Evolutionary conservation across 2,888 invertebrate genomes (phyloP).

Genomic region (Agrilus mali): DNA sequence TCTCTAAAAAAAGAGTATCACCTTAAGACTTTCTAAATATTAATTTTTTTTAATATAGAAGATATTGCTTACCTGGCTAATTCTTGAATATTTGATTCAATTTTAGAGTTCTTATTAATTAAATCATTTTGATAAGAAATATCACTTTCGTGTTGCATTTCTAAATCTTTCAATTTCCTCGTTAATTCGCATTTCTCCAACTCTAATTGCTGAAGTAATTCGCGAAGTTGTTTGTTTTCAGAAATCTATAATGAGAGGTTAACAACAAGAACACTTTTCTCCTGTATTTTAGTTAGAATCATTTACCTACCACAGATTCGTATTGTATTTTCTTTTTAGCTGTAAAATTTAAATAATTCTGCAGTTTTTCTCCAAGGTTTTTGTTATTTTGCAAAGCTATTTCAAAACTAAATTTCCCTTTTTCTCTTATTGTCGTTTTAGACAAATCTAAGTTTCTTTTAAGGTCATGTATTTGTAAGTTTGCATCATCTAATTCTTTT

Average conservation of each 20-base stretch:
- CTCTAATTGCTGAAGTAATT: conserved; percentile 15
- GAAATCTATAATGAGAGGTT: conserved; percentile 12
- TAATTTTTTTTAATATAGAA: not conserved
- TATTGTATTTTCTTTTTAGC: conserved; percentile 7
- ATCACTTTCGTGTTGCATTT: conserved; percentile 18
- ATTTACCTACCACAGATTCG: conserved; percentile 11
- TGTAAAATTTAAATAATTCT: conserved; percentile 6
- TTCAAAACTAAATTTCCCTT: conserved; percentile 8
- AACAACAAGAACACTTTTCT: not conserved
- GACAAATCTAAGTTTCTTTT: conserved; percentile 6
- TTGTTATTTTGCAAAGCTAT: conserved; percentile 8
- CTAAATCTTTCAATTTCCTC: conserved; percentile 18
- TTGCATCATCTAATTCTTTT: conserved; percentile 10
- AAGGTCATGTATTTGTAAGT: conserved; percentile 11
- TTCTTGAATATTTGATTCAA: conserved; percentile 15
- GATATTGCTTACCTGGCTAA: conserved; percentile 7
- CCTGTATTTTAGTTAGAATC: no score
- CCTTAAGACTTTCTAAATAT: not conserved
- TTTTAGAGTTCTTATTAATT: conserved; percentile 14
- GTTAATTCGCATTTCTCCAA: conserved; percentile 18
- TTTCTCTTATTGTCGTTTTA: conserved; percentile 8
- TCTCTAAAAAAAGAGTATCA: conserved; percentile 11
- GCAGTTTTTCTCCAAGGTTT: conserved; percentile 10
- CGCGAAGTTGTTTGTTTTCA: conserved; percentile 18
- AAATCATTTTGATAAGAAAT: conserved; percentile 17